Evolutionary conservation across 2,797 vertebrate genomes (phyloP), one percentile per base, ranked within the genome.

Genomic region (Dicrostonyx torquatus): DNA sequence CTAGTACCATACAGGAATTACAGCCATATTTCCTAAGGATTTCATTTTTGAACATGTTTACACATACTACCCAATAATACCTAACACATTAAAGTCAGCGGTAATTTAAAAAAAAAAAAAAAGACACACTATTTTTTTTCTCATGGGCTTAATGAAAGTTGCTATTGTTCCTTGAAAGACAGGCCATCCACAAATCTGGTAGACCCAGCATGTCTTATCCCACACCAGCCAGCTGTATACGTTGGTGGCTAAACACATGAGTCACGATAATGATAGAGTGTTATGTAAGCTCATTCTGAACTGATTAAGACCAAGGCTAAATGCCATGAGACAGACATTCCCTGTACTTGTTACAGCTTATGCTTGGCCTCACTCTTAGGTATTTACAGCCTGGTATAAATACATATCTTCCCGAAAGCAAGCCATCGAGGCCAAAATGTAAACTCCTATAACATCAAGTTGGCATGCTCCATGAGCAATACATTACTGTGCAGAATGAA

Each of bases 181-280:
- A 96, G 95, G 86, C 83, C 78, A 95, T 97, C 83, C 95, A 89
- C 40, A 97, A 58, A 95, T 96, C 79, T 93, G 97, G 76, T 34
- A 97, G 95, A 97, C 97, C 22, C 92, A 96, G 66, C 24, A 94
- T 76, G 97, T 96, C 50, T 96, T 95, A 95, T 26, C 62, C 53
- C 70, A 40, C 26, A 97, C 91, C 89, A 97, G 96, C 93, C 89
- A 97, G 89, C 58, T 91, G 37, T 58, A 83, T 64, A 87, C 55
- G 96, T 94, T 4, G 12, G 48, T 97, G 72, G 55, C 31, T 94
- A 91, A 95, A 94, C 87, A 95, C 17, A 93, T 86, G 79, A 89
- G 43, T 95, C 78, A 93, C 18, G 89, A 87, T 87, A 97, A 97
- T 60, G 62, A 88, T 4, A 96, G 1, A 95, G 83, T 43, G 43